Percentiles rank a stretch among this genome's conserved stretches.
Conservation (phyloP, 2,113 vertebrate species). For the Camelus bactrianus region DNA sequence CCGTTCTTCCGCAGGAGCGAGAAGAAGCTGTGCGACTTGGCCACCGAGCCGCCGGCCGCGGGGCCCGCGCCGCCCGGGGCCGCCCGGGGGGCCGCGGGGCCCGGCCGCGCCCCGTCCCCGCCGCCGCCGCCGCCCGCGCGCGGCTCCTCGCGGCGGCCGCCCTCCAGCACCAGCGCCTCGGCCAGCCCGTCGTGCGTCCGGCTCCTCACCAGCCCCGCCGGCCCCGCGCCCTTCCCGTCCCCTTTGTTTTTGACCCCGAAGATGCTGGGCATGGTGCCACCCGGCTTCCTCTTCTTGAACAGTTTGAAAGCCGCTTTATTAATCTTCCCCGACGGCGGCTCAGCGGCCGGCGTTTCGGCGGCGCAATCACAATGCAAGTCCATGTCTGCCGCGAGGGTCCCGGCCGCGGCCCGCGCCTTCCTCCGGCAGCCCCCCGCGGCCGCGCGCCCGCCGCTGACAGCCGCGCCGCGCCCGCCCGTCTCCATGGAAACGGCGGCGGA, state of each 20-base stretch:
- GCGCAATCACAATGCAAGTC: constrained; percentile 94
- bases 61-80: constrained; percentile 68
- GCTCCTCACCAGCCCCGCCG: constrained; percentile 91
- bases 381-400: constrained; percentile 91
- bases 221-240: constrained; percentile 88
- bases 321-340: constrained; percentile 94
- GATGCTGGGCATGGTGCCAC: constrained; percentile 95
- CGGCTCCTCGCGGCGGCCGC: constrained; percentile 88
- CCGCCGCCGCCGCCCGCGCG: constrained; percentile 60
- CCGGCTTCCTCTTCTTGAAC: constrained; percentile 95
- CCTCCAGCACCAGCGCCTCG: constrained; percentile 88
- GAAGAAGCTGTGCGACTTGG: constrained; percentile 95
- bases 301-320: constrained; percentile 98
- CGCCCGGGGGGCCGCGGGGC: constrained; percentile 64
- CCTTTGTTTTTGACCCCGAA: constrained; percentile 95
- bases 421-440: constrained; percentile 87
- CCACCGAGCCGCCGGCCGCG: constrained; percentile 89
- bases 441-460: constrained; percentile 90
- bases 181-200: constrained; percentile 92
- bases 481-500: constrained; percentile 95
- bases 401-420: constrained; percentile 85
- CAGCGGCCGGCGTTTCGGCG: constrained; percentile 90
- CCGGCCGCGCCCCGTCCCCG: constrained; percentile 85
- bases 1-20: constrained; percentile 91
- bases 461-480: constrained; percentile 89